Conservation (phyloP, 1,140 invertebrate species). For the Drosophila murphyi region DNA sequence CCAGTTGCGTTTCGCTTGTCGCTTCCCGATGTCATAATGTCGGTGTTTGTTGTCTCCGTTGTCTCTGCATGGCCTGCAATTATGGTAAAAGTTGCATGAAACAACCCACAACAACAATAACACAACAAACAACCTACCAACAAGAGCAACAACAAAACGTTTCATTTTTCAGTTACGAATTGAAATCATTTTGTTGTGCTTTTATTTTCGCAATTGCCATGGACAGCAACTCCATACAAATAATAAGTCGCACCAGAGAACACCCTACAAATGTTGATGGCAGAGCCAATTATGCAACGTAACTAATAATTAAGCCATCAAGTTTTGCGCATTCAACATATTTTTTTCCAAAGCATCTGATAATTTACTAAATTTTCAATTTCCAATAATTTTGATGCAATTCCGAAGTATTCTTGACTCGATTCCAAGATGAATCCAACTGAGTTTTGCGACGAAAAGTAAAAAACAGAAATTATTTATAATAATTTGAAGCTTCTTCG, state of each 20-base stretch:
- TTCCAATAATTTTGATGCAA: too few species aligned
- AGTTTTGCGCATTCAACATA: too few species aligned
- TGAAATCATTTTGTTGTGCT: conserved; percentile 58
- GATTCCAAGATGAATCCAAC: too few species aligned
- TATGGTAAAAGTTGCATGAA: conserved; percentile 82
- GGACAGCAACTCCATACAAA: conserved; percentile 16
- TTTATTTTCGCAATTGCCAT: conserved; percentile 55
- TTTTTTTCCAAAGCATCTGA: too few species aligned
- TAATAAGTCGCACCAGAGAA: background rate
- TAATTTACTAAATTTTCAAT: too few species aligned
- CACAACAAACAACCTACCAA: conserved; percentile 28
- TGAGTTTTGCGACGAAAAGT: too few species aligned
- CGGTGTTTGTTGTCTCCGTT: conserved; percentile 38
- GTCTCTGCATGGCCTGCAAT: conserved; percentile 59
- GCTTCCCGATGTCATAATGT: conserved; percentile 80
- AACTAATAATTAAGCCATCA: too few species aligned
- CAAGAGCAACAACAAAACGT: conserved; percentile 56
- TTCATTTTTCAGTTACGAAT: conserved; percentile 77
- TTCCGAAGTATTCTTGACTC: too few species aligned
- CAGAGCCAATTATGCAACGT: background rate
- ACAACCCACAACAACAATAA: conserved; percentile 47
- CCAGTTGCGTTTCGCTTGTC: conserved; percentile 80
- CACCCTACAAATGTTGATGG: conserved; percentile 8
- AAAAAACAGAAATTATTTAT: too few species aligned
- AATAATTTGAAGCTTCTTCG: background rate